Percentiles rank a stretch among this genome's conserved stretches.
These are phyloP conservation scores for Drosophila littoralis DNA, from an alignment of 1,140 invertebrate genomes.

Conservation along the genomic window DNA sequence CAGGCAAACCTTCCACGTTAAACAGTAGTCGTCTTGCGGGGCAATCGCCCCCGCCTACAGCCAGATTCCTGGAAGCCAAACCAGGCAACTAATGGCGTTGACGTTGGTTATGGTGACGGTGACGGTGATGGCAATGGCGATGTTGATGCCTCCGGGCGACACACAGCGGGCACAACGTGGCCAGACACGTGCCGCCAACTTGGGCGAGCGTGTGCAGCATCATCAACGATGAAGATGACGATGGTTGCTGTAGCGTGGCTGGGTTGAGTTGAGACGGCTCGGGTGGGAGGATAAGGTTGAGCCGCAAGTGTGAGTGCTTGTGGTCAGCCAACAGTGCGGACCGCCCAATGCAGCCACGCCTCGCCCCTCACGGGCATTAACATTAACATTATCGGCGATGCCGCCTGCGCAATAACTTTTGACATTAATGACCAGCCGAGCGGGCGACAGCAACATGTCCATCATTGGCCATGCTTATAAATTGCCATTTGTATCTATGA, in stretches of 20 bases:
- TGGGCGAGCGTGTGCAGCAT: slow-evolving; percentile 75
- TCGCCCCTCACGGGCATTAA: slow-evolving; percentile 31
- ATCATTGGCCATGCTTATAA: slow-evolving; percentile 60
- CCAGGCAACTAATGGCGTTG: slow-evolving; percentile 66
- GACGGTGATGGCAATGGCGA: slow-evolving; percentile 27
- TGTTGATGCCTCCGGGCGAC: slow-evolving; percentile 47
- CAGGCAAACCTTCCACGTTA: slow-evolving; percentile 56
- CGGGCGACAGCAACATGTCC: slow-evolving; percentile 48
- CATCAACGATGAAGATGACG: slow-evolving; percentile 51
- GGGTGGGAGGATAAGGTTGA: slow-evolving; percentile 10
- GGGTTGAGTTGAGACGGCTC: neutral
- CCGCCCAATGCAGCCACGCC: slow-evolving; percentile 30
- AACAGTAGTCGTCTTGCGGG: slow-evolving; percentile 45
- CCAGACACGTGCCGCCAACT: slow-evolving; percentile 74
- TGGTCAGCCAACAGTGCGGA: slow-evolving; percentile 66
- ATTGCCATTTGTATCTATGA: slow-evolving; percentile 71
- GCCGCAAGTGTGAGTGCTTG: slow-evolving; percentile 64
- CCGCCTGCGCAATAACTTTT: slow-evolving; percentile 80
- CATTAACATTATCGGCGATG: slow-evolving; percentile 60
- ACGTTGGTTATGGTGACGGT: slow-evolving; percentile 17
- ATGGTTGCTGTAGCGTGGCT: slow-evolving; percentile 33
- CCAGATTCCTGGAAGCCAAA: slow-evolving; percentile 43
- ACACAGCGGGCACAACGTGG: slow-evolving; percentile 67
- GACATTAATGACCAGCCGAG: slow-evolving; percentile 72
- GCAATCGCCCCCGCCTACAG: slow-evolving; percentile 18